phyloP scores from a whole-genome alignment of 2,888 invertebrate genomes.

The Drosophila mercatorum region DNA sequence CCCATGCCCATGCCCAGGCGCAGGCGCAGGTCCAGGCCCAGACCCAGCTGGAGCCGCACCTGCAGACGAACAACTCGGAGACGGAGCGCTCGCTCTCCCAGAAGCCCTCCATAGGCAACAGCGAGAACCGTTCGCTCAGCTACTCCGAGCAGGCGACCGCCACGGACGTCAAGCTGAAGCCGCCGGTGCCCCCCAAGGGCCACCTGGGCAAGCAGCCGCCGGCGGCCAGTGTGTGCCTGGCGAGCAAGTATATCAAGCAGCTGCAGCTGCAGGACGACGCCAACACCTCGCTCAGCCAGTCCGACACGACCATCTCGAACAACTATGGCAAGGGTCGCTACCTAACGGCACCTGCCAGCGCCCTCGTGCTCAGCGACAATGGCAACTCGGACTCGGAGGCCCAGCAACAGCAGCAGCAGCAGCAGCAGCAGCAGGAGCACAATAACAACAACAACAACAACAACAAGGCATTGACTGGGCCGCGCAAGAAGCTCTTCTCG shows the following conservation, averaged over 20 bases:
- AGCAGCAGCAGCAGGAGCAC: slow-evolving; percentile 83
- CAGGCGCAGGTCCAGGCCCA: slow-evolving; percentile 52
- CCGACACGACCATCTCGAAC: slow-evolving; percentile 84
- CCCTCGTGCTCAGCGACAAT: slow-evolving; percentile 79
- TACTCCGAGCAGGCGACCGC: slow-evolving; percentile 73
- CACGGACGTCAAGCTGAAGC: slow-evolving; percentile 55
- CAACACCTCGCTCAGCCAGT: slow-evolving; percentile 83
- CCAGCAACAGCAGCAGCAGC: slow-evolving; percentile 23
- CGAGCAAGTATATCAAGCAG: slow-evolving; percentile 84
- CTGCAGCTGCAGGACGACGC: slow-evolving; percentile 83
- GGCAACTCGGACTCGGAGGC: slow-evolving; percentile 84
- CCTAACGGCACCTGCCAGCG: slow-evolving; percentile 50
- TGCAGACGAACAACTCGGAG: slow-evolving; percentile 91
- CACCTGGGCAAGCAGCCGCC: slow-evolving; percentile 77
- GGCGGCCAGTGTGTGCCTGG: slow-evolving; percentile 75
- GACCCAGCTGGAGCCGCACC: slow-evolving; percentile 56
- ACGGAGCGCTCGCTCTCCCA: slow-evolving; percentile 92
- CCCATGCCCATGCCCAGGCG: slow-evolving; percentile 79
- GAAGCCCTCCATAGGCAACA: slow-evolving; percentile 86
- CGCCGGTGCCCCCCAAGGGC: slow-evolving; percentile 81
- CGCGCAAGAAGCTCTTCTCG: slow-evolving; percentile 89
- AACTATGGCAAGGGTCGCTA: slow-evolving; percentile 83
- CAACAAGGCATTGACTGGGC: slow-evolving; percentile 60
- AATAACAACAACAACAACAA: slow-evolving; percentile 84
- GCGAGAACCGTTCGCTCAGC: slow-evolving; percentile 82